Base-by-base conservation (phyloP, 2,888 invertebrate species). In the Copidosoma aretas region DNA sequence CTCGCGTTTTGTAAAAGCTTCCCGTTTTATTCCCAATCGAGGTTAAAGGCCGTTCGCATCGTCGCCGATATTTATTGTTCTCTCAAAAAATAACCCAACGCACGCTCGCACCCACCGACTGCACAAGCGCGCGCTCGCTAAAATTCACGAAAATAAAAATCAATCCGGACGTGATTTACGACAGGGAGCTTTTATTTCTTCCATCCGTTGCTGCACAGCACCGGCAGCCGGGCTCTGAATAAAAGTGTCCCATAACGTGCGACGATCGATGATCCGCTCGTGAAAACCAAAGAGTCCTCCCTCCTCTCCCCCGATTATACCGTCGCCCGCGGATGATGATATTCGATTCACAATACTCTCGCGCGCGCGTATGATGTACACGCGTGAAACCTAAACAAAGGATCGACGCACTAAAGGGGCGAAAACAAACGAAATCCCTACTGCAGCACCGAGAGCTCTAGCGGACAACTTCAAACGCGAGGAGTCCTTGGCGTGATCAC, bases 121-220 rank as follows among this genome's bases (percentile, higher is more conserved):
- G 43, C 14, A 46, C 15, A 46, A 4, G 43, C 43, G 43, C 43
- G 43, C 43, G 43, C 12, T 32, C 3, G 32, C 32, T 32, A 46
- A 46, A 49, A 43, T 53, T 25, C 53, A 60, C 54, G 14, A 60
- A 22, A 59, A 39, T 32, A 41, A 39, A 52, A 51, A 43, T 60
- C 64, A 60, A 60, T 57, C 52, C 41, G 21, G n/a, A 51, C 60
- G 59, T 64, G 64, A 68, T 63, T 63, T 63, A 63, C 63, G 56
- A 46, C n/a, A 1, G 25, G n/a, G 46, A n/a, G 56, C 19, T 24
- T 22, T 57, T 19, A 58, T 52, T 52, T 49, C 51, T 58, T 51
- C 41, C 15, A 12, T 14, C 3, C 25, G 14, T 2, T 21, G 12
- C 17, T 17, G 43, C 19, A 46, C 15, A 24, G 25, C 43, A 46